phyloP scores from a whole-genome alignment of 2,888 invertebrate genomes.

The Branchipolynoe longqiensis region DNA sequence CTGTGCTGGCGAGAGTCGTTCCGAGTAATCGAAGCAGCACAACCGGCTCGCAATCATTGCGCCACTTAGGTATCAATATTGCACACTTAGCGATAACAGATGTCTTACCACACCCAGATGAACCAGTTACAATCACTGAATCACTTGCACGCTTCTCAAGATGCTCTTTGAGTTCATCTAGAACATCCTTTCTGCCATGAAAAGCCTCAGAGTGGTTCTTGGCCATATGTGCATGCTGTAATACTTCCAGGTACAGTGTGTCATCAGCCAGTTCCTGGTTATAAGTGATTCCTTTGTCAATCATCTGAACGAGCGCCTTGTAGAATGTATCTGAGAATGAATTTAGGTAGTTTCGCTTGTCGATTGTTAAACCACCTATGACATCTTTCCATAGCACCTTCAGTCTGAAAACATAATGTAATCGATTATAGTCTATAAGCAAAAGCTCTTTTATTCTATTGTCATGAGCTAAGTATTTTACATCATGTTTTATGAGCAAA shows the following conservation, averaged over 20 bases:
- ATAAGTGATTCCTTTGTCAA: conserved; percentile 69
- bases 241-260: conserved; percentile 70
- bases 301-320: conserved; percentile 67
- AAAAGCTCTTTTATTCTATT: no score
- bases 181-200: conserved; percentile 70
- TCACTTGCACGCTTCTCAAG: conserved; percentile 64
- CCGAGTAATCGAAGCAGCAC: conserved; percentile 75
- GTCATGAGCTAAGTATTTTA: no score
- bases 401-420: conserved; percentile 60
- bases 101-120: conserved; percentile 78
- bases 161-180: conserved; percentile 68
- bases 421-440: no score
- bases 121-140: conserved; percentile 73
- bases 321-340: conserved; percentile 70
- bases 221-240: conserved; percentile 70
- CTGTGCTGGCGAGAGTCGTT: conserved; percentile 74
- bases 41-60: conserved; percentile 28
- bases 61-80: conserved; percentile 46
- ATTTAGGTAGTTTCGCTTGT: conserved; percentile 71
- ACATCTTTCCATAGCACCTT: conserved; percentile 69
- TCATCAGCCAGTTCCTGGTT: conserved; percentile 66
- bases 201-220: conserved; percentile 68
- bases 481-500: no score
- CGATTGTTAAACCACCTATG: conserved; percentile 69
- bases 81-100: conserved; percentile 74